These are phyloP conservation scores for Cichladusa arquata DNA, from an alignment of 2,113 vertebrate species.

Conservation along the genomic window DNA sequence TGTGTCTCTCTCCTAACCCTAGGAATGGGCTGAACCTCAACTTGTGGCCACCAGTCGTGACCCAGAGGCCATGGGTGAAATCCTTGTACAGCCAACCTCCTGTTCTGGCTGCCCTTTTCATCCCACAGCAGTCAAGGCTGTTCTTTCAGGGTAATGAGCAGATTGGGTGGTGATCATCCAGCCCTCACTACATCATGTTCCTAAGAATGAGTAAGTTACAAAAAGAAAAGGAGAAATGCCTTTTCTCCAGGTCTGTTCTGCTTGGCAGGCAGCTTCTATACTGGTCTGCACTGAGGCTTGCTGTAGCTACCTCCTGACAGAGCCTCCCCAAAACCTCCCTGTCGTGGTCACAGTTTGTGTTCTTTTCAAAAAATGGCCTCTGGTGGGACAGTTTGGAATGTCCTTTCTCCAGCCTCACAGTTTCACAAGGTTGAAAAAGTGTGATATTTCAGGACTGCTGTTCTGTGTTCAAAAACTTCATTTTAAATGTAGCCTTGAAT, in stretches of 20 bases:
- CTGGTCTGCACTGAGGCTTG: not conserved
- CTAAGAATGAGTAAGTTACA: not conserved
- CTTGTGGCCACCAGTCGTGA: not conserved
- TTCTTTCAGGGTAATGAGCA: not conserved
- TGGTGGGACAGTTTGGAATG: not conserved
- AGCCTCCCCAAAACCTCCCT: not conserved
- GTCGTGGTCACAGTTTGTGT: not conserved
- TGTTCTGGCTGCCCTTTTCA: not conserved
- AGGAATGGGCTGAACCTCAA: not conserved
- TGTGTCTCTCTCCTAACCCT: not conserved
- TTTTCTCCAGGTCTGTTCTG: not conserved
- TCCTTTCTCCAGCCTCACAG: not conserved
- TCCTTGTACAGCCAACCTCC: not conserved
- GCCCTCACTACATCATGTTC: not conserved
- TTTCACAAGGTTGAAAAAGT: not conserved
- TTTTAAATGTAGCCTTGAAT: not conserved
- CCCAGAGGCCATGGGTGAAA: not conserved
- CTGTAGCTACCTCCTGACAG: not conserved
- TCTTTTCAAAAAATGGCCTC: not conserved
- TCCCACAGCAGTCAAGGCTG: not conserved
- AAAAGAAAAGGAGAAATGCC: not conserved
- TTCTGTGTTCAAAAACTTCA: not conserved
- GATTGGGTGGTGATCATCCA: not conserved
- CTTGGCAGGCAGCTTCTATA: not conserved
- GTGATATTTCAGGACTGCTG: not conserved